Percentiles rank a stretch among this genome's conserved stretches.
Conservation (phyloP, 2,113 vertebrate genomes). For the Ageneiosus marmoratus region DNA sequence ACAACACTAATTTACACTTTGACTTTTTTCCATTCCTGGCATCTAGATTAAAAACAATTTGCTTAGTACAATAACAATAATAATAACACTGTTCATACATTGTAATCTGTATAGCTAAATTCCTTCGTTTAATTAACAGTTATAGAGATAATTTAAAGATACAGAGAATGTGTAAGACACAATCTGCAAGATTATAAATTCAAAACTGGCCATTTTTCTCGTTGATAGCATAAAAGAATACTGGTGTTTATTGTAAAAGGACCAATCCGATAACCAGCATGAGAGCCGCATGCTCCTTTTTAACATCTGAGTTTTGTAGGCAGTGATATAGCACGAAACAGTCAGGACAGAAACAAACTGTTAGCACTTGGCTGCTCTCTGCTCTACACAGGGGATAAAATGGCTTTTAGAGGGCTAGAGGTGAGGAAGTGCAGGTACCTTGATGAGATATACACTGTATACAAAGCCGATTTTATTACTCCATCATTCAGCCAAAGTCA, state of each 20-base stretch:
- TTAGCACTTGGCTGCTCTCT: constrained; percentile 68
- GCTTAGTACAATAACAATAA: constrained; percentile 26
- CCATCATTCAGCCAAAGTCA: constrained; percentile 60
- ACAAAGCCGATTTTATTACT: constrained; percentile 71
- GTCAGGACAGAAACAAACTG: constrained; percentile 45
- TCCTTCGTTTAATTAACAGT: neutral
- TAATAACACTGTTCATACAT: constrained; percentile 1
- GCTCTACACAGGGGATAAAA: constrained; percentile 74
- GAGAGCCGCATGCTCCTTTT: neutral
- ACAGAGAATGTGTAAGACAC: neutral
- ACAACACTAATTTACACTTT: constrained; percentile 50
- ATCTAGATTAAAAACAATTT: constrained; percentile 32
- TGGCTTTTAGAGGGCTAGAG: constrained; percentile 73
- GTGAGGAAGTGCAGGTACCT: constrained; percentile 71
- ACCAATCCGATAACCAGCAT: neutral
- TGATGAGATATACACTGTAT: constrained; percentile 67
- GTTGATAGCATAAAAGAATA: neutral
- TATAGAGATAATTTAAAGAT: neutral
- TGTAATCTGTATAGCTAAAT: constrained; percentile 10
- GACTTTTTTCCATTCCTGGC: constrained; percentile 34
- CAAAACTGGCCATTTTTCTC: neutral
- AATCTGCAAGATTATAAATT: neutral
- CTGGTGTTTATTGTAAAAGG: neutral
- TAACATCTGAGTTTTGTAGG: neutral
- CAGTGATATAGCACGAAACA: neutral